A percentile compares a stretch with the other conserved stretches of the same genome.
phyloP scores from a whole-genome alignment of 1,140 invertebrate species.

The Sipha flava region DNA sequence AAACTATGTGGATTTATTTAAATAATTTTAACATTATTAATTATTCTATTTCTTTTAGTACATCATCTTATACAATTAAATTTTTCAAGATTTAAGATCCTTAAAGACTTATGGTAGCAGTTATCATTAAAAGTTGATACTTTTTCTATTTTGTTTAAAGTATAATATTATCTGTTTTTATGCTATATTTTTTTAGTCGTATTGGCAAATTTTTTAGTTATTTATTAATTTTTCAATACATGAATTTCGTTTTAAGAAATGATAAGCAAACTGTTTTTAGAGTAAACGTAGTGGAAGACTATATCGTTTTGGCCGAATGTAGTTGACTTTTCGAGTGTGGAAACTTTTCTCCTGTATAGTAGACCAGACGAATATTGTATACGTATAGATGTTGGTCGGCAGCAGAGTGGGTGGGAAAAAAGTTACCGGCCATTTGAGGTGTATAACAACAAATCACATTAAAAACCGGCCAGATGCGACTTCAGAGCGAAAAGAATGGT shows the following conservation, averaged over 20 bases:
- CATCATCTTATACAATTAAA: no score
- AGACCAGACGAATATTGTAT: not conserved
- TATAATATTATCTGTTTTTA: no score
- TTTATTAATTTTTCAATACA: not conserved
- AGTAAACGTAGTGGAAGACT: not conserved
- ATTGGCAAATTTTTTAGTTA: no score
- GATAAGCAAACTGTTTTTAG: no score
- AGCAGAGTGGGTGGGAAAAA: not conserved
- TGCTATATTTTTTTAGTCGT: no score
- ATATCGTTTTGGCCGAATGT: not conserved
- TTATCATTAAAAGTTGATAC: no score
- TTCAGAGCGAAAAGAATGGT: not conserved
- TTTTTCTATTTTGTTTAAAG: no score
- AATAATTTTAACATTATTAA: no score
- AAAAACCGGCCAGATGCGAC: constrained; percentile 28
- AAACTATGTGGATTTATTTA: no score
- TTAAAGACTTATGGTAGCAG: no score
- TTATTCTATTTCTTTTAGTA: no score
- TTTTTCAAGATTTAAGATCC: no score
- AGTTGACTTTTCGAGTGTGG: constrained; percentile 5
- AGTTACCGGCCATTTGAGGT: constrained; percentile 29
- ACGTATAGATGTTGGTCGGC: not conserved
- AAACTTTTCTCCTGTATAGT: not conserved
- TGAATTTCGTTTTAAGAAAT: not conserved
- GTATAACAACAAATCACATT: constrained; percentile 32